Percentiles rank a stretch among this genome's conserved stretches.
phyloP scores from a whole-genome alignment of 2,797 vertebrate species.

The Rhynchotus rufescens region DNA sequence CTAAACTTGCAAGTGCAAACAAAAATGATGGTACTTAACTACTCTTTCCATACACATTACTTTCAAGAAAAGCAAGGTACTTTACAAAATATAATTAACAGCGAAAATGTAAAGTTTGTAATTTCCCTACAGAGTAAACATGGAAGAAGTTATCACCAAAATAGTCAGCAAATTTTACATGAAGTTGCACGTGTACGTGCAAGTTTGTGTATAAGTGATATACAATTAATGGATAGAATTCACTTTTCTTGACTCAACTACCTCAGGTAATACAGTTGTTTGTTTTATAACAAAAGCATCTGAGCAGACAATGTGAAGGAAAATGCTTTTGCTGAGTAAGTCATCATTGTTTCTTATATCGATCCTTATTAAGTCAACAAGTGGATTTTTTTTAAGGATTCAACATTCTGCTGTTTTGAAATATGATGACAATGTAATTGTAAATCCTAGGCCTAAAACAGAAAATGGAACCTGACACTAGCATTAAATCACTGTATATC shows the following conservation, averaged over 20 bases:
- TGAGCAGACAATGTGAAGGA: background rate
- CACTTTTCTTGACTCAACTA: background rate
- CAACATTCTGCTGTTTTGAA: background rate
- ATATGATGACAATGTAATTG: slow-evolving; percentile 28
- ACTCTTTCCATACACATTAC: background rate
- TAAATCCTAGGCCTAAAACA: slow-evolving; percentile 41
- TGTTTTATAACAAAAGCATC: background rate
- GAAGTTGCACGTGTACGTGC: background rate
- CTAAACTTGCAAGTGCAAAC: background rate
- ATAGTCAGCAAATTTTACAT: background rate
- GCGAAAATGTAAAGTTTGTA: background rate
- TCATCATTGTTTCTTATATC: background rate
- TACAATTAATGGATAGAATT: background rate
- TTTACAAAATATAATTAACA: background rate
- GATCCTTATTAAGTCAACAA: background rate
- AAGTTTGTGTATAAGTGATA: background rate
- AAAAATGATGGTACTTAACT: background rate
- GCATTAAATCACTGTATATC: slow-evolving; percentile 43
- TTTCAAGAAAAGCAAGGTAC: background rate
- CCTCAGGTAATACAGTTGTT: background rate
- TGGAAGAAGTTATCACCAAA: background rate
- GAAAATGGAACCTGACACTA: slow-evolving; percentile 7
- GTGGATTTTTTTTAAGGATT: background rate
- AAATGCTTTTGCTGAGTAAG: background rate
- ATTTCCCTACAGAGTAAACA: background rate